Percentiles rank a stretch among this genome's conserved stretches.
phyloP scores from a whole-genome alignment of 1,140 invertebrate species.

The Drosophila triauraria region DNA sequence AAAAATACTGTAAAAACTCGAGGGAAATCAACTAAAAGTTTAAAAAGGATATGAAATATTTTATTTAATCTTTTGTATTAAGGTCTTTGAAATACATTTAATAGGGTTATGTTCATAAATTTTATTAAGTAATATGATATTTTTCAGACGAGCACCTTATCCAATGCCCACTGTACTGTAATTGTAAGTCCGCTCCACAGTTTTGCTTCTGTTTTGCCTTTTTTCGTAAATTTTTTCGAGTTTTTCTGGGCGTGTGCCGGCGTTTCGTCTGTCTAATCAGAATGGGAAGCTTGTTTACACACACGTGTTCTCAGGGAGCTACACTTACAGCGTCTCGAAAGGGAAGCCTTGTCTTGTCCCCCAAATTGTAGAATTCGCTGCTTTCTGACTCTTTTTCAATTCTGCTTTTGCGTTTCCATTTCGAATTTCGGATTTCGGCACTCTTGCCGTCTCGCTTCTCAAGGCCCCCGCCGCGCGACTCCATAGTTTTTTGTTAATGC shows the following conservation, averaged over 20 bases:
- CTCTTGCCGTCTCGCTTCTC: constrained; percentile 47
- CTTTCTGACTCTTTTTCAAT: constrained; percentile 17
- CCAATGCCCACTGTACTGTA: constrained; percentile 16
- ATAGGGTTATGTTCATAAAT: no score
- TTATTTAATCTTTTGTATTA: no score
- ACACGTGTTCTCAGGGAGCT: constrained; percentile 16
- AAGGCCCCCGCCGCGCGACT: constrained; percentile 41
- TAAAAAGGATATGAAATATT: no score
- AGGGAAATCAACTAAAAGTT: no score
- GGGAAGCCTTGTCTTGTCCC: constrained; percentile 28
- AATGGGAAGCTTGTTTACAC: constrained; percentile 24
- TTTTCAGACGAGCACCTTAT: neutral
- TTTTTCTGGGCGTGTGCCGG: constrained; percentile 40
- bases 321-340: constrained; percentile 14
- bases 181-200: constrained; percentile 29
- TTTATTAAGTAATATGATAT: neutral
- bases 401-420: constrained; percentile 38
- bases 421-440: constrained; percentile 35
- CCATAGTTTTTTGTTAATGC: constrained; percentile 25
- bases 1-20: neutral
- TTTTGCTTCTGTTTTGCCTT: constrained; percentile 25
- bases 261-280: constrained; percentile 27
- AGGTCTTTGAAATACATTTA: no score
- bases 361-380: constrained; percentile 12
- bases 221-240: constrained; percentile 2